Evolutionary conservation across 2,113 vertebrate genomes (phyloP).

Genomic region (Crotalus helleri): DNA sequence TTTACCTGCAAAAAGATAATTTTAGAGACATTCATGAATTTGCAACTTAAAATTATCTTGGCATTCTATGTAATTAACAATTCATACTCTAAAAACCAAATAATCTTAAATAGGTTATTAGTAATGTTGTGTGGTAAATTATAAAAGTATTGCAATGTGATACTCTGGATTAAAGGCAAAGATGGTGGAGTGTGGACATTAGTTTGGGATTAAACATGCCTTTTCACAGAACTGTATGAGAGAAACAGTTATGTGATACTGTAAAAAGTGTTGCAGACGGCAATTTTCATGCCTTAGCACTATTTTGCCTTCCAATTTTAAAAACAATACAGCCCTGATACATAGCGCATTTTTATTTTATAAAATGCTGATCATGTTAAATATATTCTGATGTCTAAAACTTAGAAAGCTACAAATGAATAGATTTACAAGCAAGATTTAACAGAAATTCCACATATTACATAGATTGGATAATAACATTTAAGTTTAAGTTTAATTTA

Average conservation of each 20-base stretch:
- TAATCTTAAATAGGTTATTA: neutral
- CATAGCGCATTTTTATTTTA: neutral
- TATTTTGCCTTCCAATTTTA: neutral
- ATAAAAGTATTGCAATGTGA: neutral
- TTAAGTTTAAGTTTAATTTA: neutral
- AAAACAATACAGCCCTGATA: neutral
- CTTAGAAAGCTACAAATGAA: neutral
- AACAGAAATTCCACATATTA: neutral
- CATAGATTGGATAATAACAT: neutral
- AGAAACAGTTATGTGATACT: neutral
- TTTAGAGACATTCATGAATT: constrained; percentile 26
- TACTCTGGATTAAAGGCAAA: neutral
- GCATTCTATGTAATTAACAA: neutral
- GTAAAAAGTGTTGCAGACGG: neutral
- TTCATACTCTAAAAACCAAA: neutral
- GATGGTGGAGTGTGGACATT: neutral
- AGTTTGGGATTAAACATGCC: neutral
- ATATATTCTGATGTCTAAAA: neutral
- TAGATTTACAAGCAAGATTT: neutral
- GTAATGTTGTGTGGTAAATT: neutral
- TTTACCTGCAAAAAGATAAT: constrained; percentile 80
- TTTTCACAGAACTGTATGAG: neutral
- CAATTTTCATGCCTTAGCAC: neutral
- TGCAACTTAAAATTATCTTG: neutral
- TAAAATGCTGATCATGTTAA: neutral